Evolutionary conservation across 2,113 vertebrate genomes (phyloP).

Genomic region (Turnix velox): DNA sequence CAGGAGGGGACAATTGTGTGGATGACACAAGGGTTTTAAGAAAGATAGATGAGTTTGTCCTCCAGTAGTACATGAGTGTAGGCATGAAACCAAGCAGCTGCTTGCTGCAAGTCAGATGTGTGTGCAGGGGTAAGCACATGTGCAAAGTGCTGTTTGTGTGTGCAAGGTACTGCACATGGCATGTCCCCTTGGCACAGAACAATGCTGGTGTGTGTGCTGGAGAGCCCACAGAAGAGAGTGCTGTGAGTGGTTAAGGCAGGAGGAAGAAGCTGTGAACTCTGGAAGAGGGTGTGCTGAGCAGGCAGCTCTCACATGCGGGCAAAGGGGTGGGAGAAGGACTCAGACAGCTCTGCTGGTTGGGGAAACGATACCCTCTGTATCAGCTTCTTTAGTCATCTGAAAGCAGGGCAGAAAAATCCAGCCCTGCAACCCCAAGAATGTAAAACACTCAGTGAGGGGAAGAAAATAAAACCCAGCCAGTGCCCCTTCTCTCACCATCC

Average conservation of each 20-base stretch:
- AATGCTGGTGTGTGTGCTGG: accelerated
- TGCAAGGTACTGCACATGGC: no score
- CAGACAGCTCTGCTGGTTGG: not conserved
- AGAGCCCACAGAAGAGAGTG: not conserved
- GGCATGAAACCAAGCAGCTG: not conserved
- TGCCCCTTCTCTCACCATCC: not conserved
- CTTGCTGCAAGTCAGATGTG: not conserved
- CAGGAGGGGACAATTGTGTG: not conserved
- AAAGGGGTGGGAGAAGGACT: not conserved
- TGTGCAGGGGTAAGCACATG: not conserved
- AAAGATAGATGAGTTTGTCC: not conserved
- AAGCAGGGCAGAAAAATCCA: not conserved
- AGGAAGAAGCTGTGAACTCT: conserved; percentile 35
- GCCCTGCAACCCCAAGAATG: not conserved
- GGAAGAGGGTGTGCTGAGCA: conserved; percentile 59
- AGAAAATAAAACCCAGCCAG: not conserved
- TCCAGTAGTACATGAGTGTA: not conserved
- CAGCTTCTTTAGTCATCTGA: conserved; percentile 45
- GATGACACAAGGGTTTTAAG: not conserved
- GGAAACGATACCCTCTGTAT: conserved; percentile 63
- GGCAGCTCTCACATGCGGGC: conserved; percentile 11
- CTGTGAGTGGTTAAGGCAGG: not conserved
- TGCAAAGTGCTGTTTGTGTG: not conserved
- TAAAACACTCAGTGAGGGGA: not conserved
- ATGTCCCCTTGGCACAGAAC: accelerated